Evolutionary conservation across 1,140 invertebrate genomes (phyloP), one percentile per base, ranked within the genome.

Genomic region (Aphelinus atriplicis): DNA sequence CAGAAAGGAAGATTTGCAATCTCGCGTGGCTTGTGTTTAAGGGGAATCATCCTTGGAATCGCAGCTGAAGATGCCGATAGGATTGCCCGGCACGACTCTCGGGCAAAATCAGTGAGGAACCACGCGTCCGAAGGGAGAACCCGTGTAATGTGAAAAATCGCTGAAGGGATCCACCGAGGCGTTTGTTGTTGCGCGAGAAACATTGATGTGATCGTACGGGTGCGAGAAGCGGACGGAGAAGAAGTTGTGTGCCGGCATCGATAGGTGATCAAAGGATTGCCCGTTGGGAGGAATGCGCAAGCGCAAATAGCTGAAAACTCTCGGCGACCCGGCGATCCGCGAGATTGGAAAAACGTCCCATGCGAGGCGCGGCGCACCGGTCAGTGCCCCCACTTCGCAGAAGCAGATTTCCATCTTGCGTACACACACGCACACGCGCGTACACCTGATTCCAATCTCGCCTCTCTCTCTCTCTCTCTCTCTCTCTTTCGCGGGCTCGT

Each of bases 341-440:
- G 58, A 64, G 60, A 87, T 88, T 85, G 83, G 84, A 86, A 86
- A 86, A 86, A 83, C 86, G 80, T 80, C 78, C 78, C 73, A 42
- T 67, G 80, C 83, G 82, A 84, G 83, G 84, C 79, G 83, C 81
- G 81, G 85, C 82, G 85, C 85, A 83, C 84, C 87, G 89, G 88
- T 86, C 84, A 81, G 84, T 89, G 86, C 79, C 81, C 84, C 77
- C 81, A 77, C 79, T 78, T 67, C 58, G 4, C 2, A 77, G 77
- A 67, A 75, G 71, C 73, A 80, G 77, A 78, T 77, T 81, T 81
- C 78, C 76, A 62, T 80, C 71, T 78, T 67, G 72, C 79, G 71
- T 79, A 67, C 26, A 5, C 51, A n/a, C 43, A 43, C 7, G 9
- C n/a, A 26, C 45, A 47, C 63, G 3, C 4, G 60, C 9, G 26